A percentile compares a stretch with the other conserved stretches of the same genome.
Conservation (phyloP, 2,888 invertebrate genomes). For the Campoplex capitator region DNA sequence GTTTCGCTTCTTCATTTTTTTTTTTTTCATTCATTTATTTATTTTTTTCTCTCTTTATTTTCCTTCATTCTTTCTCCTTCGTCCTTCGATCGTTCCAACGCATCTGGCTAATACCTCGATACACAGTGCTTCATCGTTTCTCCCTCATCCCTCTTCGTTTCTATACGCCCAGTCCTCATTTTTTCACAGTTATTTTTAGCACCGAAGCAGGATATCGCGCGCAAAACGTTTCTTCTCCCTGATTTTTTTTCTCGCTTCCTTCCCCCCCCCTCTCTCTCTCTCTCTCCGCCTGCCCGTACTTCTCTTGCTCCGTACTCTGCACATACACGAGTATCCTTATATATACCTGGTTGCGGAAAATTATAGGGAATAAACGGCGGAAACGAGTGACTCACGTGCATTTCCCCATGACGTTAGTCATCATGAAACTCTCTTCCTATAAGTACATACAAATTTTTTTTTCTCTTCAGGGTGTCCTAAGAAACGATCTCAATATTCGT, state of each 20-base stretch:
- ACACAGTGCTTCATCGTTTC: conserved; percentile 15
- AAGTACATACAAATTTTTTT: not conserved
- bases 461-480: not conserved
- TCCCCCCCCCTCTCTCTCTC: not conserved
- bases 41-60: conserved; percentile 8
- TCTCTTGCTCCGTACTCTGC: conserved; percentile 11
- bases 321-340: not conserved
- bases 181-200: conserved; percentile 53
- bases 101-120: conserved; percentile 19
- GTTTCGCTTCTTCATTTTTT: conserved; percentile 39
- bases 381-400: conserved; percentile 65
- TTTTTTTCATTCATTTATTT: conserved; percentile 5
- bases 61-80: not conserved
- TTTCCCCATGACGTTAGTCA: conserved; percentile 61
- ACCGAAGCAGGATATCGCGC: conserved; percentile 53
- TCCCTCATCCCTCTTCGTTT: conserved; percentile 25
- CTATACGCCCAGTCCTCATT: conserved; percentile 11
- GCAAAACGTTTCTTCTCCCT: conserved; percentile 42
- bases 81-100: conserved; percentile 22
- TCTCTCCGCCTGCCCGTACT: no score
- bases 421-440: conserved; percentile 17
- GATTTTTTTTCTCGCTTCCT: conserved; percentile 27
- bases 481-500: not conserved
- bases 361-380: conserved; percentile 66
- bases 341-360: conserved; percentile 61